Percentiles rank a stretch among this genome's conserved stretches.
Evolutionary conservation across 2,113 vertebrate species (phyloP).

Genomic region (Bagarius yarrelli): DNA sequence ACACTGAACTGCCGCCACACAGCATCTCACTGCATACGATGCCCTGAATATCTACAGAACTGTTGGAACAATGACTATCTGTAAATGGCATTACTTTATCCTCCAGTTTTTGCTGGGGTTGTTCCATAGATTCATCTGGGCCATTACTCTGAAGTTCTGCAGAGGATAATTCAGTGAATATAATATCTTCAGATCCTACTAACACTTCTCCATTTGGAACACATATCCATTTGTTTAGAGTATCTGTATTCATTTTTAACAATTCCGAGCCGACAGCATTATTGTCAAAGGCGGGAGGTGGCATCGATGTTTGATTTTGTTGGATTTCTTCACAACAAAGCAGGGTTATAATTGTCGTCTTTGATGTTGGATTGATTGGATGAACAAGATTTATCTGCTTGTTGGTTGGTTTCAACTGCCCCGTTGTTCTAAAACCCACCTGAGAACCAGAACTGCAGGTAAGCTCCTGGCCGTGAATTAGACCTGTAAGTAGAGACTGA

Average conservation of each 20-base stretch:
- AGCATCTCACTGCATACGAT: constrained; percentile 8
- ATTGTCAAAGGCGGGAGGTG: background rate
- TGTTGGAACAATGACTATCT: background rate
- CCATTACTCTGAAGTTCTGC: background rate
- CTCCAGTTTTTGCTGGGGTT: constrained; percentile 10
- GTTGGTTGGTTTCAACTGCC: background rate
- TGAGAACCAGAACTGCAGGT: constrained; percentile 13
- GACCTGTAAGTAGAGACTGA: constrained; percentile 29
- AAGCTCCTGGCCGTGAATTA: constrained; percentile 31
- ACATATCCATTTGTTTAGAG: background rate
- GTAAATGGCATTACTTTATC: background rate
- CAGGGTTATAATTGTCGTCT: background rate
- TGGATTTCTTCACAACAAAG: background rate
- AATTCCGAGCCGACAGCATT: background rate
- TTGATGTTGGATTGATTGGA: background rate
- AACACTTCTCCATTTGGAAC: background rate
- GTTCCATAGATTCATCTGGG: background rate
- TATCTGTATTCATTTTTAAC: background rate
- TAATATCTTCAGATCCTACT: background rate
- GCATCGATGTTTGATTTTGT: constrained; percentile 15
- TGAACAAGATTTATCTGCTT: background rate
- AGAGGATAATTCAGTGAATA: background rate
- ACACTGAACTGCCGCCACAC: background rate
- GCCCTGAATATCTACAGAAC: background rate
- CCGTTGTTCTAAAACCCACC: background rate